Percentiles rank a stretch among this genome's conserved stretches.
These are phyloP conservation scores for Passer domesticus DNA, from an alignment of 2,113 vertebrate species.

Conservation along the genomic window DNA sequence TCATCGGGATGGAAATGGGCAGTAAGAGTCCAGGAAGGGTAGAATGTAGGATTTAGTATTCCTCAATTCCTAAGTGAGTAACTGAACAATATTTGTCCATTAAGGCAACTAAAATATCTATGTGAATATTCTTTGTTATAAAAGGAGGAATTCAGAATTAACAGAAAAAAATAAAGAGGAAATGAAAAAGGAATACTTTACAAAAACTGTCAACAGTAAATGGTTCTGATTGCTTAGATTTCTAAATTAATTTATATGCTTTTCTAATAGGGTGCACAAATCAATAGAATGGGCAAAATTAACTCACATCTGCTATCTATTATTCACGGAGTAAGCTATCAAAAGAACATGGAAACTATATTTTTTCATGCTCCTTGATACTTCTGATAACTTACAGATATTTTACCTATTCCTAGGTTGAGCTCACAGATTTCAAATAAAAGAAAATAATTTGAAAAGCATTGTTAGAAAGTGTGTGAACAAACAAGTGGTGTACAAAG, in stretches of 20 bases:
- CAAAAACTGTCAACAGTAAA: neutral
- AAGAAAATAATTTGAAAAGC: neutral
- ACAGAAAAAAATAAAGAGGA: neutral
- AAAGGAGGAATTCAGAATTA: neutral
- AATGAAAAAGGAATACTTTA: neutral
- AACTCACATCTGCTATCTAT: neutral
- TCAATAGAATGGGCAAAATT: neutral
- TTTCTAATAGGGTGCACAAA: neutral
- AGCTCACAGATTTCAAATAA: neutral
- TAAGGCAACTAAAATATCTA: neutral
- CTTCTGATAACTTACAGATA: neutral
- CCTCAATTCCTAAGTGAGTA: neutral
- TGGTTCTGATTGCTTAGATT: neutral
- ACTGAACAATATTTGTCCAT: neutral
- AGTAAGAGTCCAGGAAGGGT: rapidly evolving
- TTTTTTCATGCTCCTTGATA: neutral
- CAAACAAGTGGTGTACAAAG: neutral
- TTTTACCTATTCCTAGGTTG: neutral
- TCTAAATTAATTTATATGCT: neutral
- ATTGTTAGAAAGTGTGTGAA: neutral
- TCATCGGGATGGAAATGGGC: neutral
- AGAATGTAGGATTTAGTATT: neutral
- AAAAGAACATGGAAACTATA: neutral
- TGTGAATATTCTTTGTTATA: neutral
- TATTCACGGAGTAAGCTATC: neutral